Base-by-base conservation (phyloP, 2,113 vertebrate genomes). In the Paralichthys olivaceus region DNA sequence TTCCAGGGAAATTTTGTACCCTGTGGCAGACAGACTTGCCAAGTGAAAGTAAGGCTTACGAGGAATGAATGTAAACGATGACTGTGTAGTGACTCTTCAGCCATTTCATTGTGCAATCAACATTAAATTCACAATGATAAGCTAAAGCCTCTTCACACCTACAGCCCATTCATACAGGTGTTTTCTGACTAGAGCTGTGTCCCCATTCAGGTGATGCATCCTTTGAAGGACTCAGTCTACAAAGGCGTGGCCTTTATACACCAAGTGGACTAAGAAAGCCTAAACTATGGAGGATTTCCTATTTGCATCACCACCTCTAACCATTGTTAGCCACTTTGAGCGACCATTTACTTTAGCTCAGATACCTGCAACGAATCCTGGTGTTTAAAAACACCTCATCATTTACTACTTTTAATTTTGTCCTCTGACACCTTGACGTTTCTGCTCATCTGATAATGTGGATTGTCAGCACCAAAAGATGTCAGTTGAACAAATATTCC, bases 401-500 rank as follows among this genome's bases (percentile, higher is more conserved):
- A 47, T 47, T 47, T 20, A 22, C 51, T 22, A 20, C 51, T 19
- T 53, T 22, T 11, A 20, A 9, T 11, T 53, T 2, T 22, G 51
- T 53, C 51, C 51, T 22, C 45, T 47, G 45, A 4, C 17, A 47
- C 19, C n/a, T 22, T 53, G 51, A 53, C 51, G 3, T 8, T 20
- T 22, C 49, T 22, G 49, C 20, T 53, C 45, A 5, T 47, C 4
- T 4, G 14, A 47, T 19, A 1, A n/a, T 51, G 49, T 14, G 65
- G 62, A 77, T 56, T 70, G 66, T 77, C 77, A 77, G 71, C 55
- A 84, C 40, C 75, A 76, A 53, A 51, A 83, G 34, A 83, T 66
- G 62, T 79, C 69, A 72, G 57, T 15, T 78, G 22, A 75, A 56
- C 40, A 56, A 69, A 51, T 47, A 23, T 76, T 60, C 60, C 79